Base-by-base conservation (phyloP, 2,888 invertebrate species). In the Portevinia maculata region DNA sequence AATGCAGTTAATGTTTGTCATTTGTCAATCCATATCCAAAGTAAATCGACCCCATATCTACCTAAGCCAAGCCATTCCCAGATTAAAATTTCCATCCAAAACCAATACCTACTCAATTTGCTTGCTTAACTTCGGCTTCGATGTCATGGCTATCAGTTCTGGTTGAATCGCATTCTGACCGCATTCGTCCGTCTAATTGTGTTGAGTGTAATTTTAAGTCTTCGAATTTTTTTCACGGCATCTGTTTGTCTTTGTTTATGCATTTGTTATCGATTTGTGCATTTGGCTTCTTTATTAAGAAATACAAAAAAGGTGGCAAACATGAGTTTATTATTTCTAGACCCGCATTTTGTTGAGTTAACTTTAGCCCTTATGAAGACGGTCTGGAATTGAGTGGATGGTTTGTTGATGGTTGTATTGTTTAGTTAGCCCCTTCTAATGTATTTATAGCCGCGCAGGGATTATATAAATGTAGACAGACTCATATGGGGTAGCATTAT, bases 131-230 rank as follows among this genome's bases (percentile, higher is more conserved):
- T 41, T 57, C 34, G 34, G 13, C 19, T 79, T 79, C 79, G 79
- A 79, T 75, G 79, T 79, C 79, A 79, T 62, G 79, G 79, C 69
- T 74, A 75, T 41, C 57, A 69, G 79, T 79, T 79, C 17, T 55
- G 32, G 19, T 41, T 48, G 15, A 8, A 53, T 44, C 46, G 30
- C 69, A 60, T 53, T 65, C 50, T 75, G 79, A 75, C 79, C 79
- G 74, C 79, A 79, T 75, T 79, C 67, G 52, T 15, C 21, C 30
- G n/a, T 8, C 37, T 55, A 39, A 46, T 62, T 46, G 46, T n/a
- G 21, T 39, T 30, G 21, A 15, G 8, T n/a, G 19, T 60, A 52
- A 21, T 30, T 39, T 55, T 13, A 41, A 30, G 60, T 44, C 78
- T 69, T 76, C 65, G 34, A 71, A 64, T 70, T 62, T 57, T 21